phyloP scores from a whole-genome alignment of 1,140 invertebrate genomes.

The Drosophila obscura region DNA sequence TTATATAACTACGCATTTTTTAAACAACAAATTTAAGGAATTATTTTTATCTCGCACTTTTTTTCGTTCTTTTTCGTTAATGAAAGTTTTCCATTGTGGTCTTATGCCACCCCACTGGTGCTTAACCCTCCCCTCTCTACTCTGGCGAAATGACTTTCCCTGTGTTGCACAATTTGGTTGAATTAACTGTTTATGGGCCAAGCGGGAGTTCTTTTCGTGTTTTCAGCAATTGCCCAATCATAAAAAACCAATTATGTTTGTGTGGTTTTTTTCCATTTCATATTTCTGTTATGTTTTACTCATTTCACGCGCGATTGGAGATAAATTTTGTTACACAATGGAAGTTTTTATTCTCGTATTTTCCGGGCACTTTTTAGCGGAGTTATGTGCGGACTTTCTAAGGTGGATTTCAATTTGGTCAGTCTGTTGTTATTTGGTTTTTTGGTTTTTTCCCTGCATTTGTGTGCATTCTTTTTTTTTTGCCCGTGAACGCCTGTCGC shows the following conservation, averaged over 20 bases:
- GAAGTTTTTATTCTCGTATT: slow-evolving; percentile 52
- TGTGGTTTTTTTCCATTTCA: slow-evolving; percentile 30
- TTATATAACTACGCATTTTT: too few species aligned
- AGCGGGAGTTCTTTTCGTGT: slow-evolving; percentile 48
- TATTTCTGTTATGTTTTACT: slow-evolving; percentile 25
- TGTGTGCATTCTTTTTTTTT: slow-evolving; percentile 7
- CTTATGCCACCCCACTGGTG: too few species aligned
- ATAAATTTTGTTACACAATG: slow-evolving; percentile 55
- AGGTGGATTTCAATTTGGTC: slow-evolving; percentile 46
- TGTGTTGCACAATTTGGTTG: slow-evolving; percentile 42
- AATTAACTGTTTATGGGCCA: slow-evolving; percentile 49
- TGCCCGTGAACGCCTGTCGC: too few species aligned
- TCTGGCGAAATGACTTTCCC: slow-evolving; percentile 35
- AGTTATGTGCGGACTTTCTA: slow-evolving; percentile 55
- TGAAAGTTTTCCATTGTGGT: too few species aligned
- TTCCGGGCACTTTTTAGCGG: slow-evolving; percentile 29
- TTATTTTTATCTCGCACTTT: too few species aligned
- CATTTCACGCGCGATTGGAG: slow-evolving; percentile 67
- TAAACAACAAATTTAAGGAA: too few species aligned
- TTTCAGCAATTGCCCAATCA: slow-evolving; percentile 29
- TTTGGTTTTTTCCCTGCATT: slow-evolving; percentile 18
- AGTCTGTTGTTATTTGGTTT: slow-evolving; percentile 33
- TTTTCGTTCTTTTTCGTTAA: too few species aligned
- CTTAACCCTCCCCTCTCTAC: background rate
- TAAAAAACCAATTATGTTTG: slow-evolving; percentile 50